Percentiles rank a stretch among this genome's conserved stretches.
Conservation (phyloP, 2,113 vertebrate species). For the Pteruthius melanotis region DNA sequence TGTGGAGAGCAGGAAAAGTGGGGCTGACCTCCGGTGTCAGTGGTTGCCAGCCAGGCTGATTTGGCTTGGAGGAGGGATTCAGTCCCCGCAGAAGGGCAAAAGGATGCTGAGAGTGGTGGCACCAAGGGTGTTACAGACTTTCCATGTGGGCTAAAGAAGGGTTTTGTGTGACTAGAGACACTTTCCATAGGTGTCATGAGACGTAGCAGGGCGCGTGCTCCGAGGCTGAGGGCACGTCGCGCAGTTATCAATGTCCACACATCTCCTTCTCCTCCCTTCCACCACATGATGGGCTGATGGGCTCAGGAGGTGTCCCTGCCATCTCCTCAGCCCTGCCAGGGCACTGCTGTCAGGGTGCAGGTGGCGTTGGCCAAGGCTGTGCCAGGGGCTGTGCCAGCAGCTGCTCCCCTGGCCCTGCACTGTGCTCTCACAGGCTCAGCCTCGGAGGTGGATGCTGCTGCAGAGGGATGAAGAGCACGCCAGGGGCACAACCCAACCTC, state of each 20-base stretch:
- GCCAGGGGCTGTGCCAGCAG: background rate
- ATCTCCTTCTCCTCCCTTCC: background rate
- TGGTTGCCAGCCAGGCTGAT: background rate
- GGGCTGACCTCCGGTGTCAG: background rate
- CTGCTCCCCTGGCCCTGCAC: background rate
- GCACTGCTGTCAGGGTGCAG: background rate
- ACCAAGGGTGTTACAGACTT: rapidly evolving
- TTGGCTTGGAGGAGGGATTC: background rate
- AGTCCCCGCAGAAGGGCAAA: background rate
- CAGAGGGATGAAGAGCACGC: background rate
- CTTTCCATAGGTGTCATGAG: background rate
- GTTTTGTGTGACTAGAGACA: background rate
- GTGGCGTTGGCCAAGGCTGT: background rate
- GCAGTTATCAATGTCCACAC: background rate
- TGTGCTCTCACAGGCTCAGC: background rate
- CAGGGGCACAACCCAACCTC: background rate
- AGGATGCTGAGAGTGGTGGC: background rate
- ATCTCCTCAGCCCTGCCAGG: background rate
- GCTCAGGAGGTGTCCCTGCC: background rate
- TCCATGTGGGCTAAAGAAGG: background rate
- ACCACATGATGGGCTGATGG: rapidly evolving
- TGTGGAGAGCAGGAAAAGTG: rapidly evolving
- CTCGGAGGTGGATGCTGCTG: background rate
- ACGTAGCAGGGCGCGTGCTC: background rate
- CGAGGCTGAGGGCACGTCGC: rapidly evolving